Evolutionary conservation across 2,888 invertebrate genomes (phyloP), one percentile per base, ranked within the genome.

Genomic region (Fragum fragum): DNA sequence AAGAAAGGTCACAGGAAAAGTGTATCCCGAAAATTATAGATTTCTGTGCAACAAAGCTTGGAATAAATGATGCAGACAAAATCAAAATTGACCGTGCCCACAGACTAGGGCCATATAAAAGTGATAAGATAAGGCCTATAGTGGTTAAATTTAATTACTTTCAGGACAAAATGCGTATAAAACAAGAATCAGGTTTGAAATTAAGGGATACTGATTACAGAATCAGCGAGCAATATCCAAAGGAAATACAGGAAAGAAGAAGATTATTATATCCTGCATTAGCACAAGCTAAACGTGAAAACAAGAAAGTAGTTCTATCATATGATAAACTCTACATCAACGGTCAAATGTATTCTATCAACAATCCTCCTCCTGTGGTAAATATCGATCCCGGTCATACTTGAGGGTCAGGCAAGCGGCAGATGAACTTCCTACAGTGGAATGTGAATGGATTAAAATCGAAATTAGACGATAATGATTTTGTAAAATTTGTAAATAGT

Each of bases 221-320:
- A 36, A n/a, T 63, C 16, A 63, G 63, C n/a, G 63, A 63, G 6
- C 63, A 63, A 63, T 63, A 59, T n/a, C n/a, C n/a, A n/a, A n/a
- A n/a, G n/a, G n/a, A n/a, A n/a, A n/a, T n/a, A n/a, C n/a, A n/a
- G n/a, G n/a, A n/a, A n/a, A n/a, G n/a, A n/a, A n/a, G n/a, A n/a
- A n/a, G n/a, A n/a, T n/a, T n/a, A n/a, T n/a, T n/a, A n/a, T n/a
- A n/a, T n/a, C n/a, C n/a, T n/a, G n/a, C n/a, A n/a, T n/a, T n/a
- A n/a, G n/a, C n/a, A n/a, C n/a, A n/a, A n/a, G n/a, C n/a, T n/a
- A n/a, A n/a, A n/a, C n/a, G n/a, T n/a, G n/a, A n/a, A n/a, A n/a
- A n/a, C n/a, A n/a, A n/a, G n/a, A n/a, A n/a, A n/a, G n/a, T n/a
- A n/a, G n/a, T n/a, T n/a, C n/a, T n/a, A n/a, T n/a, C n/a, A n/a